These are phyloP conservation scores for Phallusia fumigata DNA, from an alignment of 23 tunicate genomes.

Conservation along the genomic window DNA sequence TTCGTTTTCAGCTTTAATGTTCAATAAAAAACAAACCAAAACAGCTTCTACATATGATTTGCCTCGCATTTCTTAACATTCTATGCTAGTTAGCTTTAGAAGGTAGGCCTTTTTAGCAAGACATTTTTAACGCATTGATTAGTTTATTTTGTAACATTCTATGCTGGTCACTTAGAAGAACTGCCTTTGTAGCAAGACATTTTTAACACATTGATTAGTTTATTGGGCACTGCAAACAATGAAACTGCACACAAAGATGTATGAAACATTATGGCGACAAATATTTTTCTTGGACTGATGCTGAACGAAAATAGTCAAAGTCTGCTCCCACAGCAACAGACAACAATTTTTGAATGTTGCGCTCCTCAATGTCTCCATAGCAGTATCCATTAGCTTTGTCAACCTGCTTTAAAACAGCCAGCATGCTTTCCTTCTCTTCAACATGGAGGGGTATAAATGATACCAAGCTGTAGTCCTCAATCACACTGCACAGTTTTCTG, in stretches of 20 bases:
- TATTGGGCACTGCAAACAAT: neutral
- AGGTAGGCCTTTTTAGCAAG: too few relatives aligned
- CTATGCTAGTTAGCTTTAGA: too few relatives aligned
- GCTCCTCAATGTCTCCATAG: slow-evolving; percentile 75
- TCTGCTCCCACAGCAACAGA: slow-evolving; percentile 93
- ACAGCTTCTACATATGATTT: too few relatives aligned
- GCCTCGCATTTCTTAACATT: too few relatives aligned
- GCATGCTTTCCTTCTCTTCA: slow-evolving; percentile 90
- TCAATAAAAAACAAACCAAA: neutral
- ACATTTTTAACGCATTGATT: too few relatives aligned
- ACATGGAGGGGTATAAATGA: slow-evolving; percentile 83
- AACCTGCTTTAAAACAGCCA: slow-evolving; percentile 59
- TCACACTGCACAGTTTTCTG: slow-evolving; percentile 75
- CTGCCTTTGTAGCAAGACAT: too few relatives aligned
- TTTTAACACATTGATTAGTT: too few relatives aligned
- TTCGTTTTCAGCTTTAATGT: slow-evolving; percentile 6
- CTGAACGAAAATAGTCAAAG: slow-evolving; percentile 69
- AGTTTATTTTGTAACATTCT: too few relatives aligned
- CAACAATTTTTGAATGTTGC: slow-evolving; percentile 86
- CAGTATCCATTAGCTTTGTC: slow-evolving; percentile 91
- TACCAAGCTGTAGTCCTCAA: slow-evolving; percentile 95
- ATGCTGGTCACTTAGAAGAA: too few relatives aligned
- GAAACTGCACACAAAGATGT: neutral
- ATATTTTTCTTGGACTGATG: slow-evolving; percentile 73
- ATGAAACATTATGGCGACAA: slow-evolving; percentile 10